Evolutionary conservation across 2,113 vertebrate species (phyloP).

Genomic region (Corvus cornix): DNA sequence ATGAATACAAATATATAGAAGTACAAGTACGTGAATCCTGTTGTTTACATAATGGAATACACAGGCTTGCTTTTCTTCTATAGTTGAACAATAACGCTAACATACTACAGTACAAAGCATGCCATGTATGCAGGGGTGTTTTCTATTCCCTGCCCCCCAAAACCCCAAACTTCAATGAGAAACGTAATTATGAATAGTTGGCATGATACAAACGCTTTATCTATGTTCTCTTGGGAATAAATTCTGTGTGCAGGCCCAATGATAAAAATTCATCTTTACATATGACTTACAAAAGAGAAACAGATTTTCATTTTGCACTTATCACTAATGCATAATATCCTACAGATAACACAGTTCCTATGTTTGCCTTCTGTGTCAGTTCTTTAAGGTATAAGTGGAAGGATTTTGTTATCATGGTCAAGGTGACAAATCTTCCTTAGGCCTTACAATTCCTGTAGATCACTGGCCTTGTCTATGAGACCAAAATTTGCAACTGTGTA

Average conservation of each 20-base stretch:
- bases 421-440: not conserved
- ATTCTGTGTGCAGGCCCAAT: not conserved
- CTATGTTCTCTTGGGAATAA: not conserved
- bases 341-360: not conserved
- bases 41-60: not conserved
- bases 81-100: not conserved
- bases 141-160: not conserved
- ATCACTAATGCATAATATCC: not conserved
- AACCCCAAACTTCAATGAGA: not conserved
- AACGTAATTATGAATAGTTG: not conserved
- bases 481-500: not conserved
- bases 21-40: not conserved
- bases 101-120: not conserved
- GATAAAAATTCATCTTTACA: not conserved
- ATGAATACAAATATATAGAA: not conserved
- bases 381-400: not conserved
- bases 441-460: not conserved
- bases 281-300: not conserved
- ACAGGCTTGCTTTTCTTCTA: not conserved
- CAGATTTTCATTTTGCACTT: not conserved
- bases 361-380: not conserved
- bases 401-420: not conserved
- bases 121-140: not conserved
- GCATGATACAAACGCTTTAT: not conserved
- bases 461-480: not conserved